Evolutionary conservation across 2,113 vertebrate genomes (phyloP).

Genomic region (Noctilio leporinus): DNA sequence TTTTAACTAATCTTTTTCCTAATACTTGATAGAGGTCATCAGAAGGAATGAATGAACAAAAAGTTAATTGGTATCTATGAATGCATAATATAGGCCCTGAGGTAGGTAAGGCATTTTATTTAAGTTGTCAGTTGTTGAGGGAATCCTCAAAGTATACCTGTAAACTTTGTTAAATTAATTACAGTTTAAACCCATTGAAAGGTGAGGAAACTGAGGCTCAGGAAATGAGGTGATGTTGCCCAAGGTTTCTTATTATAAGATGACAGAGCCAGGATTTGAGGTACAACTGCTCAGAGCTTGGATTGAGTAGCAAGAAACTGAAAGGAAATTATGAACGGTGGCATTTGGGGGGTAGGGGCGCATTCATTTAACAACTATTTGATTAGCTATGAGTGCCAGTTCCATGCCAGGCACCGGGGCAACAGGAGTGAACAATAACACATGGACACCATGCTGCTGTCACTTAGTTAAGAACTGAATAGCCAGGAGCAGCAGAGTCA

Average conservation of each 20-base stretch:
- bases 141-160: neutral
- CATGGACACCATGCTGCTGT: rapidly evolving
- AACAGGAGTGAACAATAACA: neutral
- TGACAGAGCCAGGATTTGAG: neutral
- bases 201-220: neutral
- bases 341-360: neutral
- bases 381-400: neutral
- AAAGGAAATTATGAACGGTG: neutral
- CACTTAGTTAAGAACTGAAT: neutral
- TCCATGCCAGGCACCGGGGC: neutral
- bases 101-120: neutral
- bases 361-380: neutral
- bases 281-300: neutral
- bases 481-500: neutral
- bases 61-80: neutral
- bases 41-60: neutral
- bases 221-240: neutral
- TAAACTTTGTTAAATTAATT: neutral
- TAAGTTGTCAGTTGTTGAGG: neutral
- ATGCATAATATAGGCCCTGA: neutral
- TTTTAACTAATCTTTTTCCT: neutral
- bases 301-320: neutral
- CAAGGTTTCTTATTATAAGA: neutral
- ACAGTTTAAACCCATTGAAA: neutral
- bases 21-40: neutral